Evolutionary conservation across 2,888 invertebrate species (phyloP), one percentile per base, ranked within the genome.

Genomic region (Papilio elwesi): DNA sequence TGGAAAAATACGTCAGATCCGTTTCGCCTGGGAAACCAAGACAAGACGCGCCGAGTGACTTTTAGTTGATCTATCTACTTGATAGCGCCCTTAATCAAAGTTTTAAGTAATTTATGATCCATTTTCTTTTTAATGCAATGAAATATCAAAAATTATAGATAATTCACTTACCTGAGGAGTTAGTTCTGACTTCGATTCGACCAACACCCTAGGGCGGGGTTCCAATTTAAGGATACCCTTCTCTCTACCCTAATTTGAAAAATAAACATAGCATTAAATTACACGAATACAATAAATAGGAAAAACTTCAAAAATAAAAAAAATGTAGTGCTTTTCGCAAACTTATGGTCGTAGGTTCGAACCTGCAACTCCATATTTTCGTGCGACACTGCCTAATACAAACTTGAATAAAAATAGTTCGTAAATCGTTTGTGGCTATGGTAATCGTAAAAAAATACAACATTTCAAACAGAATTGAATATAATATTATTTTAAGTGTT

Each of bases 181-280:
- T 2, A 92, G 81, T 73, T 89, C 91, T n/a, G 83, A 79, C 59
- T 82, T 84, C 15, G 82, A 76, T 52, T 92, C 92, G 13, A 83
- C 79, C 47, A 81, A 74, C 62, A 84, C 80, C 53, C 88, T 82
- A 3, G 89, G 83, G 7, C 90, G 86, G 0, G 89, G 87, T 65
- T 92, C 92, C 79, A 90, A 69, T 79, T 93, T 93, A 69, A 93
- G 77, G 69, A 93, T 93, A 0, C 93, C 93, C 55, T 82, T 89
- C 76, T 93, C 93, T 78, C 86, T 90, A 11, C 82, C 83, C 91
- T 93, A 82, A 0, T 74, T 16, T 74, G 64, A 65, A 68, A 68
- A 63, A 26, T 62, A 68, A 52, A 12, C 38, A 55, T 49, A 10
- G 10, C 11, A 8, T 7, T 15, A 38, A 9, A 38, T 38, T 10